Evolutionary conservation across 2,888 invertebrate genomes (phyloP), one percentile per base, ranked within the genome.

Genomic region (Leptinotarsa juncta): DNA sequence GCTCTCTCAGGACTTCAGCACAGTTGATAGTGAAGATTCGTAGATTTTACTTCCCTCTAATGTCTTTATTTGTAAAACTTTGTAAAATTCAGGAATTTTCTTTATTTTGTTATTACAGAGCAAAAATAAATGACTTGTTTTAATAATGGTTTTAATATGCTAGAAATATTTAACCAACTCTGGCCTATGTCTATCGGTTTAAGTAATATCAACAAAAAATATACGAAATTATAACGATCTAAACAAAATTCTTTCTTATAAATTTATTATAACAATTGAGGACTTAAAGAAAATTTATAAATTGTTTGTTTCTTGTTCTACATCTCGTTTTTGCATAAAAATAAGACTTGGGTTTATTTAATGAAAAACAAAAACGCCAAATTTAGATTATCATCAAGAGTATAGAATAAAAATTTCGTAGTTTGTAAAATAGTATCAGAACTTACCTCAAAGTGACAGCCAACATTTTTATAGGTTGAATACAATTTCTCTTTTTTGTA

Each of bases 401-500:
- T 67, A 67, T 67, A 69, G 69, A 69, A 69, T 55, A 65, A 50
- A 50, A 50, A 50, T 50, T 66, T 66, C 66, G 62, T 65, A 65
- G 62, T 65, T 65, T 65, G 62, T 65, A 65, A 65, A 65, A 65
- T 65, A 65, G 62, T 65, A 51, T 18, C 51, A 57, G 49, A 71
- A 72, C 75, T 71, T 68, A 75, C 75, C 72, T 75, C 32, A 72
- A 48, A 65, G 69, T 72, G n/a, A 75, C 72, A 69, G 70, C 74
- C 42, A 73, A 50, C 70, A 70, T 70, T 67, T 67, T 60, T n/a
- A 57, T 23, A 50, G 74, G 71, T 62, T 62, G 69, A 66, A 71
- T 72, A 67, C 65, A 72, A 66, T 67, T 53, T 20, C 20, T 20
- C 20, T 20, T 20, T 20, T 20, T 20, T 20, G 0, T 20, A 20